Base-by-base conservation (phyloP, 2,888 invertebrate species). In the Nudaria mundana region DNA sequence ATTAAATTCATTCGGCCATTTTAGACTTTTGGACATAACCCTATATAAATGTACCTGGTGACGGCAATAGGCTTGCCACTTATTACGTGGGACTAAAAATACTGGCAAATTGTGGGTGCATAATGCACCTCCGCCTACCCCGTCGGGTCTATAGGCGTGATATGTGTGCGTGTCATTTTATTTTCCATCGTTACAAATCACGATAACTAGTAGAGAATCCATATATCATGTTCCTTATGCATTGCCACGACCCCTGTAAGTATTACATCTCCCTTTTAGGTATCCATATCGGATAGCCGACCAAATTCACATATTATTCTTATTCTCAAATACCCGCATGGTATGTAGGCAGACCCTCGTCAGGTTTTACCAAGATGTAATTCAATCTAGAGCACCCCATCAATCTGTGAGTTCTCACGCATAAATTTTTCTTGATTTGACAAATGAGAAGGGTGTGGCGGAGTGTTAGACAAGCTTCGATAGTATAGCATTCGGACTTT, bases 381-480 rank as follows among this genome's bases (percentile, higher is more conserved):
- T 88, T 87, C 87, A 86, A 87, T 86, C 87, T 82, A 83, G 83
- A 76, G 79, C 76, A 76, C 71, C 71, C 82, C 87, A 87, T 87
- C 87, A 88, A 86, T 87, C 87, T 85, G 85, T 80, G 76, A 79
- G 77, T 83, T 83, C 80, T 82, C 83, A 80, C 82, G 85, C 84
- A 86, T 87, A 88, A 83, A 86, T 87, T 87, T 85, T 82, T 83
- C 84, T 81, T 88, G 87, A 88, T 87, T 88, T 87, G 87, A 88
- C 87, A 88, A 88, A 88, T 88, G 87, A 88, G 82, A 76, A 86
- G 86, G 87, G 87, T 87, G 78, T 71, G 68, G 67, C 67, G 53
- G 66, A 72, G 66, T 63, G 63, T 66, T 54, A 70, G 68, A 76
- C 74, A 74, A 74, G 67, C 67, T 56, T 64, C 64, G 66, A 63